Evolutionary conservation across 2,797 vertebrate species (phyloP), one percentile per base, ranked within the genome.

Genomic region (Triplophysa bombifrons): DNA sequence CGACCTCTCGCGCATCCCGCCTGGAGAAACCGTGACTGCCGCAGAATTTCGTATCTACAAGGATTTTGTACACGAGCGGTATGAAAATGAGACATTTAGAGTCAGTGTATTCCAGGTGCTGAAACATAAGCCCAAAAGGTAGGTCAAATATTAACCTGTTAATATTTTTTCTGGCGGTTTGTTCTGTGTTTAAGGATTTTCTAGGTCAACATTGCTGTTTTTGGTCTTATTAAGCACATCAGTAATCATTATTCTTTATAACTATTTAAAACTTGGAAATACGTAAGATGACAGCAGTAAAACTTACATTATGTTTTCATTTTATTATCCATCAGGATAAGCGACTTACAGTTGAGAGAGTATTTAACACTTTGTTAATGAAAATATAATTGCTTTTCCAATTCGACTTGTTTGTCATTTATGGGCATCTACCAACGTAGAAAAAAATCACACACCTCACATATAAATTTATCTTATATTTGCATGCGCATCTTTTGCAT

Each of bases 1-100:
- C 8, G 96, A 99, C 83, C 93, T 99, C 14, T 96, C 97, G 51
- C 95, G 94, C 83, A 98, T 99, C 87, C 98, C 98, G 0, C 94
- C 97, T 61, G 96, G 96, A 50, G 97, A 98, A 82, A 93, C 93
- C 0, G 93, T 99, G 85, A 98, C 97, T 0, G 95, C 96, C 0
- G 97, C 96, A 0, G 98, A 99, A 83, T 96, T 99, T 86, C 94
- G 96, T 63, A 95, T 99, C 90, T 97, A 96, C 78, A 99, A 98
- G 89, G 94, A 96, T 81, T 95, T 94, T 76, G 85, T 96, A 82
- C 93, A 88, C 4, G 95, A 96, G 30, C 92, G 89, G 70, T 88
- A 91, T 0, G 94, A 96, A 86, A 99, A 99, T 0, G 91, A 98
- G 82, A 99, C 96, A 0, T 97, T 98, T 90, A 94, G 87, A 80